phyloP scores from a whole-genome alignment of 2,113 vertebrate genomes.

The Labeo catla region DNA sequence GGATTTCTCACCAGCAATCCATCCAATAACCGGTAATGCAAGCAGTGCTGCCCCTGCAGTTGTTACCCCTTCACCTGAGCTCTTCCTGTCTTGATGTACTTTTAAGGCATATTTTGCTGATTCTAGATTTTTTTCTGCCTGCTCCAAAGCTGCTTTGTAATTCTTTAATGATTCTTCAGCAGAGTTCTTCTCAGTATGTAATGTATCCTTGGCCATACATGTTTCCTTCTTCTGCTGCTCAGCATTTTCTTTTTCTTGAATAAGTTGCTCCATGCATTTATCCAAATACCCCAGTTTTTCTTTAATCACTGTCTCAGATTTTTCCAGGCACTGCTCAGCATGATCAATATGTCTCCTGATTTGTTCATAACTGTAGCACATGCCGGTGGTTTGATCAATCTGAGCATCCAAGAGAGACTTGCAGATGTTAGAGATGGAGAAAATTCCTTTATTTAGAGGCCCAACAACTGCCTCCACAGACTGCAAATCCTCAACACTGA shows the following conservation, averaged over 20 bases:
- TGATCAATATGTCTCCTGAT: slow-evolving; percentile 39
- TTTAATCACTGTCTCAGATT: not conserved
- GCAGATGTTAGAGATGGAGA: not conserved
- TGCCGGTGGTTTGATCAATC: not conserved
- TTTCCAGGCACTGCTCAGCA: not conserved
- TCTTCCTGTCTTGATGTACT: too few relatives aligned
- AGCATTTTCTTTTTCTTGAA: not conserved
- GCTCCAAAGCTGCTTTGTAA: slow-evolving; percentile 21
- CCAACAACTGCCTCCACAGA: not conserved
- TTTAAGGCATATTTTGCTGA: too few relatives aligned
- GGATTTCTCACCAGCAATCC: slow-evolving; percentile 36
- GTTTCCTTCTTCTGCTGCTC: not conserved
- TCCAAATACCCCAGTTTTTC: slow-evolving; percentile 21
- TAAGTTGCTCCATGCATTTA: slow-evolving; percentile 14
- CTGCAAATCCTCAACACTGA: slow-evolving; percentile 26
- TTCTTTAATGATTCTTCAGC: not conserved
- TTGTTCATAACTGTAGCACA: not conserved
- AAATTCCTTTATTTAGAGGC: not conserved
- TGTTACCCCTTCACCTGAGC: not conserved
- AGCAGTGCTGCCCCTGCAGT: not conserved
- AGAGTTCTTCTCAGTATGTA: not conserved
- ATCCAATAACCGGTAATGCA: slow-evolving; percentile 2
- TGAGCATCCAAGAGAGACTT: not conserved
- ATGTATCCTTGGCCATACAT: not conserved
- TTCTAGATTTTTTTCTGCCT: not conserved